phyloP scores from a whole-genome alignment of 2,113 vertebrate genomes.

The Nannospalax galili region DNA sequence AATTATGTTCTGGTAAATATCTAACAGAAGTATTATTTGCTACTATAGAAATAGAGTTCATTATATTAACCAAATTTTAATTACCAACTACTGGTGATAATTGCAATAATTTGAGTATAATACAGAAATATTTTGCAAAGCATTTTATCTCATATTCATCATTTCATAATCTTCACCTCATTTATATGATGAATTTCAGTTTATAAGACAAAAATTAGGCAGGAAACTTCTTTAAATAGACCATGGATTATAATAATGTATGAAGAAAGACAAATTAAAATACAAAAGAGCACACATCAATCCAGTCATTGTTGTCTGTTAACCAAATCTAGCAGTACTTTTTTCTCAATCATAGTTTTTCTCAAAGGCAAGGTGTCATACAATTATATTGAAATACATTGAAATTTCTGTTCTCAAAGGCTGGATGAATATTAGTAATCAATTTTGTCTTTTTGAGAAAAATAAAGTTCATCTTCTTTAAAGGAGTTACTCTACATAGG shows the following conservation, averaged over 20 bases:
- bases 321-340: neutral
- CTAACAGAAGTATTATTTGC: neutral
- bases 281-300: neutral
- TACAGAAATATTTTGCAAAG: neutral
- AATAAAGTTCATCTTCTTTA: too few relatives aligned
- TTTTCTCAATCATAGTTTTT: neutral
- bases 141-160: neutral
- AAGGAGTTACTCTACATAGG: too few relatives aligned
- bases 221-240: neutral
- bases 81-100: neutral
- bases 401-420: neutral
- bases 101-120: neutral
- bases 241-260: neutral
- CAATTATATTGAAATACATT: neutral
- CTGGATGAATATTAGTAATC: neutral
- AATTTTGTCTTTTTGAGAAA: neutral
- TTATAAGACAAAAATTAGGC: conserved; percentile 17
- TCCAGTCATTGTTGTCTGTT: neutral
- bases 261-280: neutral
- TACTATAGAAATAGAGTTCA: neutral
- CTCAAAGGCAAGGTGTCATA: neutral
- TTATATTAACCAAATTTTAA: neutral
- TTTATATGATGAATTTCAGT: conserved; percentile 17
- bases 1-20: neutral
- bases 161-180: neutral